Percentiles rank a stretch among this genome's conserved stretches.
Conservation (phyloP, 2,797 vertebrate genomes). For the Heterohyrax brucei region DNA sequence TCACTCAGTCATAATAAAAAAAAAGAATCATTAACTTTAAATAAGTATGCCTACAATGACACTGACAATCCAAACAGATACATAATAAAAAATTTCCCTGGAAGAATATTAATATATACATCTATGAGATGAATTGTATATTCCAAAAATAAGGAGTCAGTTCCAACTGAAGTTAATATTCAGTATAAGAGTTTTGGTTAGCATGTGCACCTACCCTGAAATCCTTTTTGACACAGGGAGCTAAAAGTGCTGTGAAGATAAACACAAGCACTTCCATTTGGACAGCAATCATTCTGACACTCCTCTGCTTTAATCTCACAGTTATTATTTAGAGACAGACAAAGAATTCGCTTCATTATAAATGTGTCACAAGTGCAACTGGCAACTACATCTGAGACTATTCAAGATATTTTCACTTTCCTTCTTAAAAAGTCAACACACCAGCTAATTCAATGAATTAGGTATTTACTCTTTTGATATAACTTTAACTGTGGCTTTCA, state of each 20-base stretch:
- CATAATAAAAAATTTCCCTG: background rate
- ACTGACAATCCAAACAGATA: background rate
- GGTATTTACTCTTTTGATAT: background rate
- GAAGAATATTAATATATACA: background rate
- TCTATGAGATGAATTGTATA: background rate
- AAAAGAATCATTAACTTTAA: no score
- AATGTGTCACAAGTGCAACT: constrained; percentile 44
- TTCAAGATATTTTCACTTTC: background rate
- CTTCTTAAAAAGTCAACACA: background rate
- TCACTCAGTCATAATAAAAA: no score
- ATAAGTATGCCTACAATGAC: no score
- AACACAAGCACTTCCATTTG: constrained; percentile 90
- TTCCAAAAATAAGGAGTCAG: constrained; percentile 50
- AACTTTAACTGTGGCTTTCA: background rate
- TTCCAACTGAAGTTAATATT: background rate
- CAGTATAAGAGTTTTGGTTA: rapidly evolving
- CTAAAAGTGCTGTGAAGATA: constrained; percentile 92
- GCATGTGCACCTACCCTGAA: constrained; percentile 90
- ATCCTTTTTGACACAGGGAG: constrained; percentile 91
- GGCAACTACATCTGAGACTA: constrained; percentile 68
- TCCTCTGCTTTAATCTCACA: constrained; percentile 94
- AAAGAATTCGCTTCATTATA: constrained; percentile 82
- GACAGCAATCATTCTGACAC: constrained; percentile 92
- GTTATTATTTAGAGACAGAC: constrained; percentile 91
- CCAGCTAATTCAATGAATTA: background rate